phyloP scores from a whole-genome alignment of 23 tunicate genomes.

The Corella eumyota region DNA sequence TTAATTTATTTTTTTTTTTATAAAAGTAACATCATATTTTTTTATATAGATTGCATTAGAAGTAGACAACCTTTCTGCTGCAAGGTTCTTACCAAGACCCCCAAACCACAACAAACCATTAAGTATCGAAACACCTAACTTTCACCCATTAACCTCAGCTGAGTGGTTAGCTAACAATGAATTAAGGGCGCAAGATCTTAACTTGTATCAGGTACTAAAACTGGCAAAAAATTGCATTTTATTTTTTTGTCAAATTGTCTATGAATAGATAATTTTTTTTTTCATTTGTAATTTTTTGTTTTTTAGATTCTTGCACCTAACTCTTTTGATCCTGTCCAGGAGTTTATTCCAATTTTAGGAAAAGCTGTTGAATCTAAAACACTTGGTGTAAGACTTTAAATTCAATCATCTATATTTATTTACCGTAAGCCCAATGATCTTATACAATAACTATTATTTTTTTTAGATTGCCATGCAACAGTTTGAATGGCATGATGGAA shows the following conservation, averaged over 20 bases:
- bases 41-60: slow-evolving; percentile 49
- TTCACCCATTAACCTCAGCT: slow-evolving; percentile 49
- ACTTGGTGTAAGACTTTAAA: slow-evolving; percentile 12
- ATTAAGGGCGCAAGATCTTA: slow-evolving; percentile 40
- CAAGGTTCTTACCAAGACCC: slow-evolving; percentile 82
- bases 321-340: slow-evolving; percentile 80
- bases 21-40: not conserved
- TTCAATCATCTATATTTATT: not conserved
- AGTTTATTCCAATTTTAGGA: slow-evolving; percentile 74
- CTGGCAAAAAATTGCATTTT: no score
- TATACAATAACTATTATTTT: no score
- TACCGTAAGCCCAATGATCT: no score
- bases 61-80: slow-evolving; percentile 36
- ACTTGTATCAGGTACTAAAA: slow-evolving; percentile 76
- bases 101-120: slow-evolving; percentile 87
- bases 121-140: slow-evolving; percentile 66
- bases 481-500: slow-evolving; percentile 94
- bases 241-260: no score
- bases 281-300: not conserved
- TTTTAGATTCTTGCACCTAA: slow-evolving; percentile 73
- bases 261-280: no score
- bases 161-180: slow-evolving; percentile 68
- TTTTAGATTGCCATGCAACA: slow-evolving; percentile 95
- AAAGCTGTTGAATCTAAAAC: slow-evolving; percentile 80
- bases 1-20: no score